Evolutionary conservation across 2,888 invertebrate species (phyloP).

Genomic region (Agrilus mali): DNA sequence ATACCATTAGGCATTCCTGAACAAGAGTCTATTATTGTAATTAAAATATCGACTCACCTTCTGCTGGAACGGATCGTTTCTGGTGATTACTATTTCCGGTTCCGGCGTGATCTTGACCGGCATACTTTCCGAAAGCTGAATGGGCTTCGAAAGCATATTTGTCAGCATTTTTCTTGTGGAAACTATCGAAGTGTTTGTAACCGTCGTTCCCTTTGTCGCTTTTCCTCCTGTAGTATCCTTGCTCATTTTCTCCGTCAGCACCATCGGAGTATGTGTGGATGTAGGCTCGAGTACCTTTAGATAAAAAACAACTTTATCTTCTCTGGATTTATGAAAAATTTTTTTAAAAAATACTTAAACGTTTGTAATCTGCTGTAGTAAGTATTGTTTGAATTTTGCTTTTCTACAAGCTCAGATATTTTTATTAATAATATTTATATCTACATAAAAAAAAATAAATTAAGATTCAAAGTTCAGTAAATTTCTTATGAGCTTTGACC

Average conservation of each 20-base stretch:
- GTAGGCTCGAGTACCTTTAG: slow-evolving; percentile 29
- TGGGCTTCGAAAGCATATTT: slow-evolving; percentile 59
- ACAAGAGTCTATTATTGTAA: too few species aligned
- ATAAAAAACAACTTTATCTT: neutral
- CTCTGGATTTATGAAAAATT: too few species aligned
- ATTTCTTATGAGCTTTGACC: too few species aligned
- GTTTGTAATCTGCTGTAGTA: too few species aligned
- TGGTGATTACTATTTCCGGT: slow-evolving; percentile 26
- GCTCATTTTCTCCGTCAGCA: slow-evolving; percentile 38
- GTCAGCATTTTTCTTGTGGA: slow-evolving; percentile 60
- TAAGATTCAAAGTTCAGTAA: too few species aligned
- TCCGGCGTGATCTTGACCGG: slow-evolving; percentile 34
- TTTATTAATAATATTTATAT: too few species aligned
- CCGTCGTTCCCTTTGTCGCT: slow-evolving; percentile 56
- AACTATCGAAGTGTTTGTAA: slow-evolving; percentile 60
- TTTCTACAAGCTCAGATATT: too few species aligned
- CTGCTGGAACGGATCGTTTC: slow-evolving; percentile 4
- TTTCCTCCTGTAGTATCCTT: slow-evolving; percentile 51
- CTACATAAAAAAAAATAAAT: too few species aligned
- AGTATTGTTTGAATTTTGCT: too few species aligned
- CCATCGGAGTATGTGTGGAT: slow-evolving; percentile 50
- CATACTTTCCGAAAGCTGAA: slow-evolving; percentile 46
- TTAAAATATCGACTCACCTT: neutral
- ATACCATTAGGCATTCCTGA: too few species aligned
- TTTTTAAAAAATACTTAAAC: too few species aligned